Evolutionary conservation across 2,888 invertebrate species (phyloP).

Genomic region (Teinopalpus imperialis): DNA sequence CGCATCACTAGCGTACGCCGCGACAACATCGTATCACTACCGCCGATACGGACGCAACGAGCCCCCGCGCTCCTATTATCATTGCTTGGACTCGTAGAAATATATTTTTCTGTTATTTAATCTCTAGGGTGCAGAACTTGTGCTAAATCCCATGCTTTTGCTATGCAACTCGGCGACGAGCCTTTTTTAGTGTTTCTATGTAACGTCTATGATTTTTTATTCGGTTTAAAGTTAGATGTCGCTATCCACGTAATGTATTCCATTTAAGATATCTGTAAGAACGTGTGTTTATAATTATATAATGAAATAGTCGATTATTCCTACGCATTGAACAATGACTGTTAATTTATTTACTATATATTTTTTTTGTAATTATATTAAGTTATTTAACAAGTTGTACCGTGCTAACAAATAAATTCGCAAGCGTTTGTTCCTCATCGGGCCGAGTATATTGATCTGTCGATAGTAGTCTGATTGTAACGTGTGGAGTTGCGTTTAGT

Average conservation of each 20-base stretch:
- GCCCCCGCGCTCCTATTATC: conserved; percentile 40
- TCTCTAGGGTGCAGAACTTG: conserved; percentile 76
- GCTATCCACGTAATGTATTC: conserved; percentile 73
- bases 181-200: conserved; percentile 55
- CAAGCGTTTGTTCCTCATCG: conserved; percentile 51
- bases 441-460: conserved; percentile 63
- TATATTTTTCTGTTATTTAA: conserved; percentile 67
- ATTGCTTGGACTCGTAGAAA: conserved; percentile 60
- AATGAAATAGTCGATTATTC: conserved; percentile 67
- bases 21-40: neutral
- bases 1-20: conserved; percentile 9
- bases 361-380: conserved; percentile 62
- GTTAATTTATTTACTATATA: conserved; percentile 75
- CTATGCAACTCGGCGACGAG: conserved; percentile 72
- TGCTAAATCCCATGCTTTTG: conserved; percentile 77
- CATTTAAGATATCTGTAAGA: conserved; percentile 72
- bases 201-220: conserved; percentile 50
- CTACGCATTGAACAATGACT: conserved; percentile 76
- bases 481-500: conserved; percentile 58
- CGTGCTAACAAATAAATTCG: conserved; percentile 53
- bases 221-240: conserved; percentile 60
- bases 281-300: conserved; percentile 68
- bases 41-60: conserved; percentile 35
- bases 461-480: conserved; percentile 53
- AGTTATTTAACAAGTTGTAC: conserved; percentile 75